These are phyloP conservation scores for Medauroidea extradentata DNA, from an alignment of 1,140 invertebrate genomes.

Conservation along the genomic window DNA sequence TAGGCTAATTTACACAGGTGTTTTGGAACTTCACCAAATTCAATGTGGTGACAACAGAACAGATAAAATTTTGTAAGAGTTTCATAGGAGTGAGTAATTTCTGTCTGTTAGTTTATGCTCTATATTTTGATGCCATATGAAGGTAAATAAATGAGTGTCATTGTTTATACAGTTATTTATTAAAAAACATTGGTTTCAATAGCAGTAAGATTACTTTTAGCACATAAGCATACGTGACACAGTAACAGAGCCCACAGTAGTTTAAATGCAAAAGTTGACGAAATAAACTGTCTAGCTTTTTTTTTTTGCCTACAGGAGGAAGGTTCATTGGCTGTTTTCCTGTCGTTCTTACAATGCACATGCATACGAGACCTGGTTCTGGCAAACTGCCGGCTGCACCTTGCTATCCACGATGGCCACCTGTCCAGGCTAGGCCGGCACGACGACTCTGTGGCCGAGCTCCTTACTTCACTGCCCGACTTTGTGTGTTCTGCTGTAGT, in stretches of 20 bases:
- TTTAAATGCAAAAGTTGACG: background rate
- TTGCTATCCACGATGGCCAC: slow-evolving; percentile 44
- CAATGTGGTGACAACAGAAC: no score
- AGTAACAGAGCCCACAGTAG: background rate
- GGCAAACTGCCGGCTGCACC: slow-evolving; percentile 45
- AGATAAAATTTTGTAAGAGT: no score
- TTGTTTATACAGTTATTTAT: no score
- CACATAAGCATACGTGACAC: background rate
- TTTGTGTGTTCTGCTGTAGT: slow-evolving; percentile 41
- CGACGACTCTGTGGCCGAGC: slow-evolving; percentile 41
- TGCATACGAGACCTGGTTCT: slow-evolving; percentile 45
- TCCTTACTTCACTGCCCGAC: slow-evolving; percentile 38
- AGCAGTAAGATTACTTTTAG: no score
- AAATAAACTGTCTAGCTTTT: background rate
- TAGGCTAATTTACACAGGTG: no score
- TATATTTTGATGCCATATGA: no score
- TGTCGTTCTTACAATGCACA: slow-evolving; percentile 42
- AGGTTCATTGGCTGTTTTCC: slow-evolving; percentile 43
- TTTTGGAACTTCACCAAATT: no score
- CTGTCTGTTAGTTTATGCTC: no score
- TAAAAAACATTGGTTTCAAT: no score
- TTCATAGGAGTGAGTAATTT: no score
- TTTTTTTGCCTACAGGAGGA: slow-evolving; percentile 36
- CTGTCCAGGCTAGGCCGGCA: slow-evolving; percentile 40
- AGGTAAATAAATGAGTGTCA: no score